Base-by-base conservation (phyloP, 1,140 invertebrate species). In the Polyergus mexicanus region DNA sequence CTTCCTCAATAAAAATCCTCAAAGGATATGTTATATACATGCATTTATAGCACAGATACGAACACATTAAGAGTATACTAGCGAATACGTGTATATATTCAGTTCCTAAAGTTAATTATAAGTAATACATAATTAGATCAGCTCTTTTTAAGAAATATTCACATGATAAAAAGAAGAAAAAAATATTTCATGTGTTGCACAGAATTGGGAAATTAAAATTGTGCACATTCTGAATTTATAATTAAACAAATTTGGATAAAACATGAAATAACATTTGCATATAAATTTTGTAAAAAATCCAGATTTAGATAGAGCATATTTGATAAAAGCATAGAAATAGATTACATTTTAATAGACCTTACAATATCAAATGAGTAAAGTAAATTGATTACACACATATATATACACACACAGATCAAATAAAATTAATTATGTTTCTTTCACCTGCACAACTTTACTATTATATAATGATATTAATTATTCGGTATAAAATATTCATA, bases 271-370 rank as follows among this genome's bases (percentile, higher is more conserved):
- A 51, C 47, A 19, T 38, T 58, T 74, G 11, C 51, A 13, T 65
- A 84, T 54, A 77, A 54, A 56, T 63, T 89, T 68, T 60, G 47
- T 68, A 51, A 51, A 88, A 80, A 86, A 69, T 88, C n/a, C 38
- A 13, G 60, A 60, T 85, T 51, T 85, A 85, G 11, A 74, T 87
- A 71, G 44, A 71, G 19, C 32, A 51, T 68, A 63, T 71, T 47
- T 76, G 66, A 69, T 88, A 74, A 75, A 85, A 89, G n/a, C 78
- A 56, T 25, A 25, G 41, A 75, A 56, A n/a, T 44, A 75, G 38
- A 63, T 63, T 77, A 35, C 41, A 62, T 88, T 89, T 85, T 69
- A 54, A 51, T 51, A 66, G 11, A 80, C 3, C 6, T 66, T n/a
- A n/a, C 19, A 19, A 66, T 25, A 69, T 54, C 28, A 44, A 77